Evolutionary conservation across 2,797 vertebrate species (phyloP).

Genomic region (Pangasius mekongensis): DNA sequence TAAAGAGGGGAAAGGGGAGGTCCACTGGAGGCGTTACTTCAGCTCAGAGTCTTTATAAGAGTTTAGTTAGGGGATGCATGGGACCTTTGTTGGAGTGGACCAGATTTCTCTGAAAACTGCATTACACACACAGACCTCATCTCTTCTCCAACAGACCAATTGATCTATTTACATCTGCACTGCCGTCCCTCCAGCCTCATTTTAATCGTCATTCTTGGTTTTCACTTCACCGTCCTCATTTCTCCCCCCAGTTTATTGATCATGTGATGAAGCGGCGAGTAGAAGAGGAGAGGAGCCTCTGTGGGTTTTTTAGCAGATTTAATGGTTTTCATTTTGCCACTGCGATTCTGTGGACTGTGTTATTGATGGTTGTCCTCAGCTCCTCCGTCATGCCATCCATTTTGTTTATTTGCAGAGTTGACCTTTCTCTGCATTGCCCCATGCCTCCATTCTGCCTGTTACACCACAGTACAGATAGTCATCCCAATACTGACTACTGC

Average conservation of each 20-base stretch:
- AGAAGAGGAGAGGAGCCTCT: slow-evolving; percentile 39
- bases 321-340: slow-evolving; percentile 58
- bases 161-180: slow-evolving; percentile 42
- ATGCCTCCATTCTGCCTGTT: slow-evolving; percentile 1
- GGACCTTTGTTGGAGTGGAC: background rate
- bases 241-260: slow-evolving; percentile 47
- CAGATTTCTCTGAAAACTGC: slow-evolving; percentile 8
- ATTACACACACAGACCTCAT: slow-evolving; percentile 23
- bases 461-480: background rate
- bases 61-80: background rate
- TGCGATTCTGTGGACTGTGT: slow-evolving; percentile 42
- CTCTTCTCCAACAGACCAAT: background rate
- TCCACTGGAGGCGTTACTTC: slow-evolving; percentile 19
- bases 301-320: slow-evolving; percentile 47
- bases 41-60: slow-evolving; percentile 1
- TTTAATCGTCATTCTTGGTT: slow-evolving; percentile 54
- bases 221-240: slow-evolving; percentile 44
- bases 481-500: background rate
- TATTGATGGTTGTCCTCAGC: slow-evolving; percentile 51
- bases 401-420: slow-evolving; percentile 51
- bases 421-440: slow-evolving; percentile 35
- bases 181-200: slow-evolving; percentile 39
- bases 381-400: slow-evolving; percentile 50
- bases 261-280: slow-evolving; percentile 47
- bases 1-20: slow-evolving; percentile 23